Conservation (phyloP, 1,140 invertebrate genomes). For the Heliconius hewitsoni region DNA sequence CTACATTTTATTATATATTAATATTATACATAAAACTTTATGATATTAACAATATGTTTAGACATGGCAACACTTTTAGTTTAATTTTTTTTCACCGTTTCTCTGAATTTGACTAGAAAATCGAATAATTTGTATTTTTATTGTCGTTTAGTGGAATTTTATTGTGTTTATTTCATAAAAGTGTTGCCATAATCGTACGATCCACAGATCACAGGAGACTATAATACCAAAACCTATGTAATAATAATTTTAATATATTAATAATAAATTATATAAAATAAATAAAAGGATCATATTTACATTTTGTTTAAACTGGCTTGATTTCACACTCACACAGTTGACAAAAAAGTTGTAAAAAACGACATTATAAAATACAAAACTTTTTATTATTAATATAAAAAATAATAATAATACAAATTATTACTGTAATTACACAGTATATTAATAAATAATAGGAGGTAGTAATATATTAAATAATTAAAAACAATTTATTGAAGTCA, state of each 20-base stretch:
- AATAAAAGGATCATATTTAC: conserved; percentile 35
- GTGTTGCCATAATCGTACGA: conserved; percentile 38
- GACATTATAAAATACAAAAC: not conserved
- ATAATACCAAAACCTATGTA: conserved; percentile 24
- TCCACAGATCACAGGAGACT: conserved; percentile 28
- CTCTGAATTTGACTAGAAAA: conserved; percentile 37
- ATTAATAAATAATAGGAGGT: not conserved
- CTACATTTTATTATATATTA: conserved; percentile 47
- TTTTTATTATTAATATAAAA: not conserved
- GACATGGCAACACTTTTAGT: conserved; percentile 31
- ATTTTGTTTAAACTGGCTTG: conserved; percentile 26
- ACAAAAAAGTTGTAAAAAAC: not conserved
- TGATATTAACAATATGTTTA: conserved; percentile 49
- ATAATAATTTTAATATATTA: conserved; percentile 18
- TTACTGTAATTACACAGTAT: not conserved
- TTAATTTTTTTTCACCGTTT: not conserved
- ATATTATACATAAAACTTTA: conserved; percentile 40
- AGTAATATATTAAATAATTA: too few species aligned
- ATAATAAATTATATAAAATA: conserved; percentile 37
- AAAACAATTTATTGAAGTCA: too few species aligned
- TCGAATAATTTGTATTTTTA: conserved; percentile 20
- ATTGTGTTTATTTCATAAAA: conserved; percentile 26
- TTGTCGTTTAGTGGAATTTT: conserved; percentile 16
- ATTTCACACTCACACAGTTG: not conserved
- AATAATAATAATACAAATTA: not conserved